Conservation (phyloP, 2,888 invertebrate genomes). For the Lasioglossum malachurum region DNA sequence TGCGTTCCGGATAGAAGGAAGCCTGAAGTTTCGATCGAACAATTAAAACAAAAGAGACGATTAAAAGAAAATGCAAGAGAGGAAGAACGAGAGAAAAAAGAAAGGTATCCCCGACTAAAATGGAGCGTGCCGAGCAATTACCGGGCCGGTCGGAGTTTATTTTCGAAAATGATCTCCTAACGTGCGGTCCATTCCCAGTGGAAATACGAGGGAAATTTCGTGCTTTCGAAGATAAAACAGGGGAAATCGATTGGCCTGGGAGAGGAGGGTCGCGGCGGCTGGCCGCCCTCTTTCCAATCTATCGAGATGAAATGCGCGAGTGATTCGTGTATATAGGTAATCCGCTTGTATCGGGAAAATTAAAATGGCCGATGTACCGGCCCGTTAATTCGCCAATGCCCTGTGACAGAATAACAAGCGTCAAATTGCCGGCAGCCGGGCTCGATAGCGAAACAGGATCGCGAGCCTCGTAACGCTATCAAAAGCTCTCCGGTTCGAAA, state of each 20-base stretch:
- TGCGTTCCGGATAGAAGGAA: neutral
- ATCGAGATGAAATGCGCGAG: conserved; percentile 55
- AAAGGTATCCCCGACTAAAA: neutral
- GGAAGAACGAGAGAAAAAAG: neutral
- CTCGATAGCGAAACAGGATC: conserved; percentile 30
- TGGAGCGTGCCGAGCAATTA: conserved; percentile 17
- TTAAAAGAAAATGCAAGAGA: too few relatives aligned
- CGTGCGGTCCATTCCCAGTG: conserved; percentile 22
- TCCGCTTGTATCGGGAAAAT: conserved; percentile 73
- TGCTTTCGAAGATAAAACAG: conserved; percentile 47
- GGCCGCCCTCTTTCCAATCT: neutral
- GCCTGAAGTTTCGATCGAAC: neutral
- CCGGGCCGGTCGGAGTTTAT: conserved; percentile 17
- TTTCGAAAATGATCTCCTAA: conserved; percentile 51
- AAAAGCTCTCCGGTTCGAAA: neutral
- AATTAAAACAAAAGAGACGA: neutral
- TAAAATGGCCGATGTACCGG: conserved; percentile 71
- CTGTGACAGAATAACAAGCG: conserved; percentile 69
- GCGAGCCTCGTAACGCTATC: neutral
- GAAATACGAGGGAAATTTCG: conserved; percentile 53
- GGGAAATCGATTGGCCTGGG: conserved; percentile 40
- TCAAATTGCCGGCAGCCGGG: conserved; percentile 60
- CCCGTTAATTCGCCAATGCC: conserved; percentile 75
- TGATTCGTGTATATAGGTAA: conserved; percentile 72
- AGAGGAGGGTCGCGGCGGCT: neutral